Base-by-base conservation (phyloP, 1,140 invertebrate species). In the Euwallacea similis region DNA sequence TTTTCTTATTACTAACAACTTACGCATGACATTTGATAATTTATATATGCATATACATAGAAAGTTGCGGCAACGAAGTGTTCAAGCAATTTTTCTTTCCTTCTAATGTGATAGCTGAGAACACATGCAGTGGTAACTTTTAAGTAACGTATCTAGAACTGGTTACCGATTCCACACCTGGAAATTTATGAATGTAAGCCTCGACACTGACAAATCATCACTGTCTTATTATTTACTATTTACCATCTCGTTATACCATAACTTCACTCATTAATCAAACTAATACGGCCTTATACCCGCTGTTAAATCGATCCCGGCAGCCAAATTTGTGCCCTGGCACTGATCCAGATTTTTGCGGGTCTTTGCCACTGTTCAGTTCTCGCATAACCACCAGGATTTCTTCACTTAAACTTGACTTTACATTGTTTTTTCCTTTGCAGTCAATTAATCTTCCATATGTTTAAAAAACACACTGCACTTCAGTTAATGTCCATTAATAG, bases 291-390 rank as follows among this genome's bases (percentile, higher is more conserved):
- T 50, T 50, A 50, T 13, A 11, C 46, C 6, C 9, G 13, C 13
- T 50, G 46, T 50, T 50, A 50, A 50, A 50, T 50, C 46, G 46
- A 50, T 50, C 9, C 46, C 3, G 46, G 46, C 46, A 50, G 46
- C 46, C 46, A 50, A 50, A 50, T 10, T 2, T 50, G 9, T 13
- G 9, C 13, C 46, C 46, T 50, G 46, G 46, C 46, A 50, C 9
- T 13, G 46, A 11, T 50, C 46, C 46, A 50, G 13, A 50, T 50
- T 50, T 50, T 50, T 13, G 13, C 46, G 46, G 46, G 46, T 13
- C 13, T 11, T 11, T 50, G 46, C 21, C 21, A 33, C 46, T 7
- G 46, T 50, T 50, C 9, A 50, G 9, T 50, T 50, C 13, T 50
- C 46, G 46, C 13, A 50, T 50, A 50, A 50, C 13, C 46, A 50